Conservation (phyloP, 2,888 invertebrate genomes). For the Diaperis boleti region DNA sequence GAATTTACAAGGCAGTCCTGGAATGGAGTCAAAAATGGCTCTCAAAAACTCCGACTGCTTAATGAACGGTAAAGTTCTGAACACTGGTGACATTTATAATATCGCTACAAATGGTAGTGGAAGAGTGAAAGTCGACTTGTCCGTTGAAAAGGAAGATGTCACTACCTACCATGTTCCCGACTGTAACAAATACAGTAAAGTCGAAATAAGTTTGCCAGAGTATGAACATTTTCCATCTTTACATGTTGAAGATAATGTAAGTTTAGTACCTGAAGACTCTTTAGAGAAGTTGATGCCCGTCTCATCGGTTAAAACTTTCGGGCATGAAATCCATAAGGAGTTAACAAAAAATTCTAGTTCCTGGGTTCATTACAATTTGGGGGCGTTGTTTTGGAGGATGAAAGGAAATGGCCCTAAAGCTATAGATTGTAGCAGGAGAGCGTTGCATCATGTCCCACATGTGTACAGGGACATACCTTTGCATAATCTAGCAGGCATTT, state of each 20-base stretch:
- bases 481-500: constrained; percentile 78
- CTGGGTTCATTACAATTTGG: constrained; percentile 85
- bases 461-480: constrained; percentile 79
- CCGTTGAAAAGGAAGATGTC: constrained; percentile 53
- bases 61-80: constrained; percentile 74
- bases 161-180: constrained; percentile 60
- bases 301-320: constrained; percentile 68
- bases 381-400: constrained; percentile 83
- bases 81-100: constrained; percentile 77
- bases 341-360: constrained; percentile 77
- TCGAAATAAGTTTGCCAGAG: constrained; percentile 74
- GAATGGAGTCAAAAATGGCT: constrained; percentile 72
- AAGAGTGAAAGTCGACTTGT: constrained; percentile 65
- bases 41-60: constrained; percentile 75
- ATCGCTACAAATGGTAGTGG: constrained; percentile 71
- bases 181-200: constrained; percentile 56
- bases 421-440: constrained; percentile 82
- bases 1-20: constrained; percentile 71
- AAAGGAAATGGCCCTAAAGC: constrained; percentile 81
- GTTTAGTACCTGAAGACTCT: constrained; percentile 68
- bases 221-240: constrained; percentile 73
- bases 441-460: constrained; percentile 82
- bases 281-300: constrained; percentile 65
- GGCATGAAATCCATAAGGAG: constrained; percentile 74
- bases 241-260: constrained; percentile 68